Percentiles rank a stretch among this genome's conserved stretches.
Conservation (phyloP, 2,888 invertebrate genomes). For the Lepidonotus clava region DNA sequence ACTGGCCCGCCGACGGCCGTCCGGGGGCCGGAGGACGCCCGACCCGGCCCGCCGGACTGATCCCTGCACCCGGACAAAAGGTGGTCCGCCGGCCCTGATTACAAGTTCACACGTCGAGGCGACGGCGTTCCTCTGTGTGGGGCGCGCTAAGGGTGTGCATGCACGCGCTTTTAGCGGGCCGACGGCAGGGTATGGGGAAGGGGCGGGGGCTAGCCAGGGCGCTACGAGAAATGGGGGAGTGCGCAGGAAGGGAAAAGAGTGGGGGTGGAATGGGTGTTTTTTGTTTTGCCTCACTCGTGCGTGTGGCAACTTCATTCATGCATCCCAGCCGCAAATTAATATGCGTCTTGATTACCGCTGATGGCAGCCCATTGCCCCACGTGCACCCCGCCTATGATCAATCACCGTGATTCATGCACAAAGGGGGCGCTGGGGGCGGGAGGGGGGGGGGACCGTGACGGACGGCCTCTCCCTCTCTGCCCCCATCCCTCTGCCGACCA, state of each 20-base stretch:
- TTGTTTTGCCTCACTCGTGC: constrained; percentile 42
- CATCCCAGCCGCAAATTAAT: constrained; percentile 44
- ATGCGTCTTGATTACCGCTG: constrained; percentile 49
- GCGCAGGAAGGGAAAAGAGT: background rate
- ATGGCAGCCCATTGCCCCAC: constrained; percentile 12
- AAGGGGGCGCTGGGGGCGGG: background rate
- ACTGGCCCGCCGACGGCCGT: no score
- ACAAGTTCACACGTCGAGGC: background rate
- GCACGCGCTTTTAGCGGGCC: background rate
- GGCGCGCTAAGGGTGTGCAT: background rate
- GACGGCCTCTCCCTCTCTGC: no score
- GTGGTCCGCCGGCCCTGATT: background rate
- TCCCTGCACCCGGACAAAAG: background rate
- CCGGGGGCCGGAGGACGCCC: no score
- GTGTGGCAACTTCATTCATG: constrained; percentile 30
- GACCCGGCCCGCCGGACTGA: no score
- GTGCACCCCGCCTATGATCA: constrained; percentile 8
- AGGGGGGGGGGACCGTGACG: no score
- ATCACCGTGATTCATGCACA: constrained; percentile 33
- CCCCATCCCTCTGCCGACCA: no score
- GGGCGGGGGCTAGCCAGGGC: background rate
- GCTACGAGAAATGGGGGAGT: background rate
- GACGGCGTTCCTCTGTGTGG: background rate
- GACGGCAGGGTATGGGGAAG: background rate
- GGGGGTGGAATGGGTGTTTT: background rate